Percentiles rank a stretch among this genome's conserved stretches.
Conservation (phyloP, 2,113 vertebrate genomes). For the Chloroceryle aenea region DNA sequence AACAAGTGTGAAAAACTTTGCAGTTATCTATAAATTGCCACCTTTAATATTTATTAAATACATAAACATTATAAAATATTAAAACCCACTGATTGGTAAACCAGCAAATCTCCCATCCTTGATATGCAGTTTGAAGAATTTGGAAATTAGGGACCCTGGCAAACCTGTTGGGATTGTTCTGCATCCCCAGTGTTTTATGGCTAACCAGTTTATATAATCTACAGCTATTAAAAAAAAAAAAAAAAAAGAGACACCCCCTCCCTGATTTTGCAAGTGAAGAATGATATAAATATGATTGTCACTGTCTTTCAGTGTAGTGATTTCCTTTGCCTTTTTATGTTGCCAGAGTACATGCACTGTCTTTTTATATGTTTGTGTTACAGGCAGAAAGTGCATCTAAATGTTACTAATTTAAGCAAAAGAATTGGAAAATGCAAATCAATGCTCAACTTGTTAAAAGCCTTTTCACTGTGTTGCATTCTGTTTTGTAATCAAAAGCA, state of each 20-base stretch:
- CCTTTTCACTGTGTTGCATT: not conserved
- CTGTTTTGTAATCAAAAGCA: not conserved
- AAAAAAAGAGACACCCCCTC: not conserved
- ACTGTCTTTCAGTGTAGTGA: not conserved
- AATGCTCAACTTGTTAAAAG: not conserved
- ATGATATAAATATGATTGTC: not conserved
- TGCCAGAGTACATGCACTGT: not conserved
- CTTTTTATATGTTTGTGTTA: not conserved
- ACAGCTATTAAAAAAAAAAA: not conserved
- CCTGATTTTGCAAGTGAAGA: not conserved
- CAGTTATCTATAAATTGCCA: not conserved
- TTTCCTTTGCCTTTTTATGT: not conserved
- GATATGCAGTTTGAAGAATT: not conserved
- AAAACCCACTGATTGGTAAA: not conserved
- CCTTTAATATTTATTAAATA: not conserved
- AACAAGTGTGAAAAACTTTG: not conserved
- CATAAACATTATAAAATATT: not conserved
- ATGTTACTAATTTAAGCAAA: not conserved
- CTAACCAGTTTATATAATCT: not conserved
- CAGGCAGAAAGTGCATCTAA: not conserved
- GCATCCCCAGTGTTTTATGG: not conserved
- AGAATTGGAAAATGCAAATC: not conserved
- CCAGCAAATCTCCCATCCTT: not conserved
- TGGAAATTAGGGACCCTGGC: not conserved
- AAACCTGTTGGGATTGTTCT: not conserved